Evolutionary conservation across 1,140 invertebrate genomes (phyloP), one percentile per base, ranked within the genome.

Genomic region (Hypothenemus hampei): DNA sequence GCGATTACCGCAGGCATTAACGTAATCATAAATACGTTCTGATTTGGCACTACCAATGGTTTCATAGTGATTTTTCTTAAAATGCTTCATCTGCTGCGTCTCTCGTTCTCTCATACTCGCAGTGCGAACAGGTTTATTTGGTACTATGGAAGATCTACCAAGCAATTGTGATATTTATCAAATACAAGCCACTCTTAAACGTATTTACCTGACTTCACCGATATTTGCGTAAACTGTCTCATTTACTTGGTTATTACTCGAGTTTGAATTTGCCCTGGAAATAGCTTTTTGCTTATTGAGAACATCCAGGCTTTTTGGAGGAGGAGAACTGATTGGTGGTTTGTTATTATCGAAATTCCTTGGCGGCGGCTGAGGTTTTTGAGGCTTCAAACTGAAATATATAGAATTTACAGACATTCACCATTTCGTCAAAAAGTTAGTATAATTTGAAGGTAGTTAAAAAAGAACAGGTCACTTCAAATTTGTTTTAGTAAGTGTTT

Each of bases 151-250:
- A 67, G 83, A 85, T 69, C 51, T 53, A 24, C 3, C 20, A 10
- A 3, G 35, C 31, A 15, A 16, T 43, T 43, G 10, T n/a, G n/a
- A n/a, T n/a, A n/a, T n/a, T n/a, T n/a, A n/a, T n/a, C n/a, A n/a
- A n/a, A n/a, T n/a, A n/a, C n/a, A n/a, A n/a, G n/a, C n/a, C n/a
- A 8, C 16, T n/a, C 18, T 41, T 41, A 41, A 21, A 37, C 29
- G 4, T 20, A 7, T 18, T 35, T 37, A 47, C 45, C 87, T 76
- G 36, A 87, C 85, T 73, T 89, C 86, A 69, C 83, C 85, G 72
- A 87, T 78, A 76, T 89, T 87, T 47, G 85, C 85, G 70, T 87
- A 87, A 68, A 89, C 85, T 63, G 80, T 86, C 69, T 83, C 81
- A 45, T 77, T 79, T 45, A 66, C 73, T 35, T 48, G 47, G 35